Conservation (phyloP, 2,797 vertebrate species). For the Cyclura pinguis region DNA sequence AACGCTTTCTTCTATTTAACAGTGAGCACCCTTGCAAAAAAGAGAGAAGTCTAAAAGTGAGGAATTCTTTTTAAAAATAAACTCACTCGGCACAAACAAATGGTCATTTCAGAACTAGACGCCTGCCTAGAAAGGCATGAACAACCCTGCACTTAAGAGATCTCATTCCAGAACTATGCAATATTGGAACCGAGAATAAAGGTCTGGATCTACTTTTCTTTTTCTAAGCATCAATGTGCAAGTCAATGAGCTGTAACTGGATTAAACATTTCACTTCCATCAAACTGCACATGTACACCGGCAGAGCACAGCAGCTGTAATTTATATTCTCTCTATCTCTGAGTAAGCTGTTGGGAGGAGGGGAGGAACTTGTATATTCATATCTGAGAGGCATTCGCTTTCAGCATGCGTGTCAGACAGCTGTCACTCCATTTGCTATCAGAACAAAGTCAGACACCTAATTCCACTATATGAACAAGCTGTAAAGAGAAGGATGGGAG, state of each 20-base stretch:
- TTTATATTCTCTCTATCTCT: constrained; percentile 30
- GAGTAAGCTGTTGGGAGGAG: constrained; percentile 31
- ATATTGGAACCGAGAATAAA: constrained; percentile 26
- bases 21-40: constrained; percentile 32
- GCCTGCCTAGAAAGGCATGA: constrained; percentile 23
- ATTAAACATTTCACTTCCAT: constrained; percentile 50
- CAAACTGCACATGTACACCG: neutral
- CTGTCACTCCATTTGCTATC: constrained; percentile 44
- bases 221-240: constrained; percentile 18
- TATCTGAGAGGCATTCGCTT: constrained; percentile 35
- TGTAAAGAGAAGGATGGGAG: constrained; percentile 27
- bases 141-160: constrained; percentile 30
- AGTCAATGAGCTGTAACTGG: constrained; percentile 46
- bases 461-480: constrained; percentile 30
- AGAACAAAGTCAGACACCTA: constrained; percentile 40
- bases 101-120: constrained; percentile 20
- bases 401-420: neutral
- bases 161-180: constrained; percentile 27
- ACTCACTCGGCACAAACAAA: constrained; percentile 6
- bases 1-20: constrained; percentile 20
- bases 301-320: constrained; percentile 45
- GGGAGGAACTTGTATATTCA: constrained; percentile 22
- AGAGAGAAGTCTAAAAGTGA: constrained; percentile 18
- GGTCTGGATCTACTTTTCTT: constrained; percentile 16
- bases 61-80: neutral